These are phyloP conservation scores for Gambusia yucatana DNA, from an alignment of 2,797 vertebrate genomes.

Conservation along the genomic window DNA sequence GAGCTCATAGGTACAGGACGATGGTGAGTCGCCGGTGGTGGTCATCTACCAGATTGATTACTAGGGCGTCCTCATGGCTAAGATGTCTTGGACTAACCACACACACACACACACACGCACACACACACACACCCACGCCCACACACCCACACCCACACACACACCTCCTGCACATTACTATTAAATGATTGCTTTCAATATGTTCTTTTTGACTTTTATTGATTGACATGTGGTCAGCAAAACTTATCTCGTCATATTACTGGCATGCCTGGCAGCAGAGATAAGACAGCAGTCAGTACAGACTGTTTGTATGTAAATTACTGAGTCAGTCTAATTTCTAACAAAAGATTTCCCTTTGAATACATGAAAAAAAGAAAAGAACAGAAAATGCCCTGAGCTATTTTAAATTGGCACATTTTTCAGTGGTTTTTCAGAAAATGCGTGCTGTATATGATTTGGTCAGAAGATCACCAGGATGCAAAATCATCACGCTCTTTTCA, in stretches of 20 bases:
- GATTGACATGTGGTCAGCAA: background rate
- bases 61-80: background rate
- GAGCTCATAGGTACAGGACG: slow-evolving; percentile 10
- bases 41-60: background rate
- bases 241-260: background rate
- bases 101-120: background rate
- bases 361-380: background rate
- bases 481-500: background rate
- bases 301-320: background rate
- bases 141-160: background rate
- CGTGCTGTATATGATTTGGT: background rate
- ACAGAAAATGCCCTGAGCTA: background rate
- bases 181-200: background rate
- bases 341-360: background rate
- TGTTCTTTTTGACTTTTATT: background rate
- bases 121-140: too few species aligned
- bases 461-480: background rate
- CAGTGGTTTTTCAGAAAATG: background rate
- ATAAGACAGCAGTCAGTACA: background rate
- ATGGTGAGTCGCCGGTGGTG: background rate
- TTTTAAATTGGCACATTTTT: background rate
- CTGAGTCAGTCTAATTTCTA: background rate
- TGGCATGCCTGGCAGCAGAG: background rate
- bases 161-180: background rate
- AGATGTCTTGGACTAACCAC: background rate